Evolutionary conservation across 2,113 vertebrate species (phyloP).

Genomic region (Macquaria ambigua): DNA sequence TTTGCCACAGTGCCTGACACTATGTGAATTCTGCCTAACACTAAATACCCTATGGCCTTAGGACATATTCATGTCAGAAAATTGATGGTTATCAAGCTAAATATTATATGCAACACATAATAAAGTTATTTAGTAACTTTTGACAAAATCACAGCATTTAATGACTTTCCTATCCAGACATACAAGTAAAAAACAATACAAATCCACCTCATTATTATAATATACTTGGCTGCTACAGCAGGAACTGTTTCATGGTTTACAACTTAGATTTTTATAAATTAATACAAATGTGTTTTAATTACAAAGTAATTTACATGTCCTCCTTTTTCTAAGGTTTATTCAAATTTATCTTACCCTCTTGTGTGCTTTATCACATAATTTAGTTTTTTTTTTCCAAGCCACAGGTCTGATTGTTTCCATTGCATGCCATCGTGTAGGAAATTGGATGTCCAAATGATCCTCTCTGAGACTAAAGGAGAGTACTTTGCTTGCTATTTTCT

Average conservation of each 20-base stretch:
- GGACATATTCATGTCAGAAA: not conserved
- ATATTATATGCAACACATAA: not conserved
- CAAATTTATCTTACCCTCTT: not conserved
- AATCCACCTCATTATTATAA: not conserved
- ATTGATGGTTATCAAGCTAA: not conserved
- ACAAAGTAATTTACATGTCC: not conserved
- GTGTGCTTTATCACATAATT: slow-evolving; percentile 22
- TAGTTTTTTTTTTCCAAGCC: not conserved
- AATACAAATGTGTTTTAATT: slow-evolving; percentile 30
- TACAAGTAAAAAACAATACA: not conserved
- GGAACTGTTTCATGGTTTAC: not conserved
- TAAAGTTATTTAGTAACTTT: not conserved
- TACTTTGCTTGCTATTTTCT: slow-evolving; percentile 45
- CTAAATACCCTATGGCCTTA: not conserved
- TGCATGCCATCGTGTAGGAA: slow-evolving; percentile 27
- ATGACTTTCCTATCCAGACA: not conserved
- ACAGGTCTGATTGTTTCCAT: slow-evolving; percentile 28
- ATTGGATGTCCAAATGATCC: slow-evolving; percentile 50
- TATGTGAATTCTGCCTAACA: too few species aligned
- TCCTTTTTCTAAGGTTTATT: slow-evolving; percentile 9
- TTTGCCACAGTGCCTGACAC: too few species aligned
- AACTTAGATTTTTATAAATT: not conserved
- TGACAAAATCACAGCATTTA: not conserved
- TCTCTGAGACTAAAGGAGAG: slow-evolving; percentile 40
- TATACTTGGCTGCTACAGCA: not conserved